Evolutionary conservation across 1,140 invertebrate species (phyloP).

Genomic region (Pachypeltis micranthus): DNA sequence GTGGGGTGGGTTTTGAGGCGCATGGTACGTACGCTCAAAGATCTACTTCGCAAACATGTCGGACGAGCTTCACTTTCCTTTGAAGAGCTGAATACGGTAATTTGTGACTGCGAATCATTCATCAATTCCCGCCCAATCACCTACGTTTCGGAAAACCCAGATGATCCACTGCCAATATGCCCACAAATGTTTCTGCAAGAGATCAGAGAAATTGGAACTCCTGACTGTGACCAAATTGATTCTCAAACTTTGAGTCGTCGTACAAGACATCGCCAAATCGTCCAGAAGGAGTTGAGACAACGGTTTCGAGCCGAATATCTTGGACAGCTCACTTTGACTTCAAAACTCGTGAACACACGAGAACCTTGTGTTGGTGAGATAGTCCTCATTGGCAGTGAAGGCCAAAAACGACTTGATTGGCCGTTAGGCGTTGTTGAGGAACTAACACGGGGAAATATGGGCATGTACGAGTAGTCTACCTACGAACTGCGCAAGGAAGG

Average conservation of each 20-base stretch:
- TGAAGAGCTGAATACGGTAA: slow-evolving; percentile 31
- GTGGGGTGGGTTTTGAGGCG: slow-evolving; percentile 36
- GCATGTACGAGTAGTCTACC: slow-evolving; percentile 22
- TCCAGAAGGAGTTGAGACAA: slow-evolving; percentile 1
- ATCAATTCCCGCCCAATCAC: slow-evolving; percentile 33
- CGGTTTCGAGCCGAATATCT: slow-evolving; percentile 17
- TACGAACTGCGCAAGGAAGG: slow-evolving; percentile 24
- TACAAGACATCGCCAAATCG: not conserved
- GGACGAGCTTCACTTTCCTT: slow-evolving; percentile 27
- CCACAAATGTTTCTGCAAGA: slow-evolving; percentile 30
- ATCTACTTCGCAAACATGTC: slow-evolving; percentile 27
- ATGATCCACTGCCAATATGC: slow-evolving; percentile 18
- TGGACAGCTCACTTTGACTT: slow-evolving; percentile 8
- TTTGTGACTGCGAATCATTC: slow-evolving; percentile 30
- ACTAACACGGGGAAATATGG: slow-evolving; percentile 27
- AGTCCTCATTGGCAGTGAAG: slow-evolving; percentile 26
- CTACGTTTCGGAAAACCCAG: slow-evolving; percentile 28
- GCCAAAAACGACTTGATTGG: slow-evolving; percentile 28
- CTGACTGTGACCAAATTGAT: slow-evolving; percentile 22
- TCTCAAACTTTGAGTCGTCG: not conserved
- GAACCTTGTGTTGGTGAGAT: slow-evolving; percentile 18
- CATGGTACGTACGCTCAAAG: slow-evolving; percentile 33
- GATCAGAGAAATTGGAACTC: slow-evolving; percentile 20
- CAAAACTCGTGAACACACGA: not conserved
- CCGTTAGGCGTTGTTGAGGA: slow-evolving; percentile 26